Percentiles rank a stretch among this genome's conserved stretches.
Conservation (phyloP, 2,797 vertebrate species). For the Falco novaeseelandiae region DNA sequence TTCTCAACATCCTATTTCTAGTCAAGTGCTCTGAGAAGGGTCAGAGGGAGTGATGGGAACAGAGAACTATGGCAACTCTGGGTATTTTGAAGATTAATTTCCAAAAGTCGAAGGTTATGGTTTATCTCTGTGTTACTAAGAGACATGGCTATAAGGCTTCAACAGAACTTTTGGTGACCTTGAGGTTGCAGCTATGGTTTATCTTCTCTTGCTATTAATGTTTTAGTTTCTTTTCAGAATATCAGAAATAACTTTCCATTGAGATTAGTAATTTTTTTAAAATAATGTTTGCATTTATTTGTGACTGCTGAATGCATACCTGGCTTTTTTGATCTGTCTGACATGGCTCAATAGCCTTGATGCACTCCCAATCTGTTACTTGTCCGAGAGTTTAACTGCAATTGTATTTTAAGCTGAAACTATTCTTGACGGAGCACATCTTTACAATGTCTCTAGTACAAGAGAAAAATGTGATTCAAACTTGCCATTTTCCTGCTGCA, state of each 20-base stretch:
- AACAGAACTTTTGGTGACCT: not conserved
- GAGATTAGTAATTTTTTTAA: not conserved
- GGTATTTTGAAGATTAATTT: constrained; percentile 6
- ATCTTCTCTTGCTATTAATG: not conserved
- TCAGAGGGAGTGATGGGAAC: not conserved
- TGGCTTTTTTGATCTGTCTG: not conserved
- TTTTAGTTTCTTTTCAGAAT: not conserved
- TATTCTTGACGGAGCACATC: not conserved
- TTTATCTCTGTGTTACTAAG: constrained; percentile 6
- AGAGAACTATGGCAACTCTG: not conserved
- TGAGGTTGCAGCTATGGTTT: not conserved
- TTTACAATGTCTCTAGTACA: not conserved
- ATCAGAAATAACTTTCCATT: not conserved
- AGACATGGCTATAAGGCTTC: not conserved
- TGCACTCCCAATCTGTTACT: not conserved
- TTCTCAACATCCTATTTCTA: not conserved
- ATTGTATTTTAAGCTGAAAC: not conserved
- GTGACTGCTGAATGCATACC: not conserved
- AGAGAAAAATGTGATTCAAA: not conserved
- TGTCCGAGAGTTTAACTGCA: not conserved
- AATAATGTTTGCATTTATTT: not conserved
- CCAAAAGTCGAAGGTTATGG: not conserved
- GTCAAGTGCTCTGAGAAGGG: not conserved
- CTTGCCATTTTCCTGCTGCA: not conserved
- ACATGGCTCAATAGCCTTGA: not conserved